A percentile compares a stretch with the other conserved stretches of the same genome.
phyloP scores from a whole-genome alignment of 2,113 vertebrate genomes.

The Columbina picui region DNA sequence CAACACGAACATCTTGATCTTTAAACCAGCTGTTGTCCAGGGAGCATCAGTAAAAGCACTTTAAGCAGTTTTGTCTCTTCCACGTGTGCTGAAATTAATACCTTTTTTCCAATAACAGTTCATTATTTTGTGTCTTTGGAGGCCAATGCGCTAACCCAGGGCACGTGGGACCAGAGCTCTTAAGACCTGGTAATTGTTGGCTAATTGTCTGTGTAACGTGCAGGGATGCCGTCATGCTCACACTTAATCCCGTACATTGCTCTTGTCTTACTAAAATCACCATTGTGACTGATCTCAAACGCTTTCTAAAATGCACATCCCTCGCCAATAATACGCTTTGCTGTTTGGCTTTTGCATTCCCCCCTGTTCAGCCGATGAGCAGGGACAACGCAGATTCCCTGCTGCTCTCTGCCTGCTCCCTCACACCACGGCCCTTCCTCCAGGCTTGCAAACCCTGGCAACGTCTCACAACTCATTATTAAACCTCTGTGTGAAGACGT shows the following conservation, averaged over 20 bases:
- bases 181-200: conserved; percentile 14
- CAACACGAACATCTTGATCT: neutral
- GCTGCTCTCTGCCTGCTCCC: neutral
- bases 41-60: conserved; percentile 24
- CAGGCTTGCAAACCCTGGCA: neutral
- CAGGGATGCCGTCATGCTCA: neutral
- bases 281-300: neutral
- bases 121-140: conserved; percentile 26
- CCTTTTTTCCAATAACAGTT: conserved; percentile 21
- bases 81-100: conserved; percentile 22
- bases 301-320: neutral
- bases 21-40: conserved; percentile 7
- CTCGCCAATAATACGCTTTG: neutral
- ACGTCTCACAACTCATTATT: neutral
- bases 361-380: neutral
- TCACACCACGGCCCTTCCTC: neutral
- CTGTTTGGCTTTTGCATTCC: neutral
- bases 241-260: neutral
- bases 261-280: neutral
- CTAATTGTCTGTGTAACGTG: conserved; percentile 9
- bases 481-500: conserved; percentile 1
- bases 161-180: neutral
- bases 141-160: neutral
- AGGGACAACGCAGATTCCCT: neutral
- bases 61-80: conserved; percentile 2